Evolutionary conservation across 2,888 invertebrate species (phyloP).

Genomic region (Cheilosia urbana): DNA sequence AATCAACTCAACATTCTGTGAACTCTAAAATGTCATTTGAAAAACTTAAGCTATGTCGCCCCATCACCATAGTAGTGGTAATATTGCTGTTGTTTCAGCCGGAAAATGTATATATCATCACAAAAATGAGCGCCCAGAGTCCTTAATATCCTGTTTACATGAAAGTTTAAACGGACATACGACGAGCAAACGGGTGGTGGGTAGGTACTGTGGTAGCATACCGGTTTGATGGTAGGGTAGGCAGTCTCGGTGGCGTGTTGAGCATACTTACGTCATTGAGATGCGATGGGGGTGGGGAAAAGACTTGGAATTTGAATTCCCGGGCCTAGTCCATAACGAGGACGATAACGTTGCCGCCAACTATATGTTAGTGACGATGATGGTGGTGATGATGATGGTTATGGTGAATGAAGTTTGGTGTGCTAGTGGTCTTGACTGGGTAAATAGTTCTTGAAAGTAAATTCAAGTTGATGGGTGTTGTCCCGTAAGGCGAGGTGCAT

Average conservation of each 20-base stretch:
- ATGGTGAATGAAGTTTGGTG: slow-evolving; percentile 23
- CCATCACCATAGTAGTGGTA: slow-evolving; percentile 5
- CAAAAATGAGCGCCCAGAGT: slow-evolving; percentile 37
- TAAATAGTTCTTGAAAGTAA: slow-evolving; percentile 50
- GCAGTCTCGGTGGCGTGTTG: slow-evolving; percentile 21
- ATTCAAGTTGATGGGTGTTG: slow-evolving; percentile 49
- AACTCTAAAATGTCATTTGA: slow-evolving; percentile 37
- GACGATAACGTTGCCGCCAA: slow-evolving; percentile 10
- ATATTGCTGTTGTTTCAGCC: slow-evolving; percentile 33
- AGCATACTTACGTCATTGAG: neutral
- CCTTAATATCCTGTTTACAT: slow-evolving; percentile 67
- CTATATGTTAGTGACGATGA: slow-evolving; percentile 8
- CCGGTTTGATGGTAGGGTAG: neutral
- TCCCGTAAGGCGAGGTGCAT: neutral
- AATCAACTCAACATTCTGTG: slow-evolving; percentile 32
- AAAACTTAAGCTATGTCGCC: slow-evolving; percentile 11
- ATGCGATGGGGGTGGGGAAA: neutral
- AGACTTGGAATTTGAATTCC: slow-evolving; percentile 22
- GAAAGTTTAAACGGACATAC: slow-evolving; percentile 61
- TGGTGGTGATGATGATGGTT: slow-evolving; percentile 23
- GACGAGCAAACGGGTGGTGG: slow-evolving; percentile 17
- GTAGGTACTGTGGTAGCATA: neutral
- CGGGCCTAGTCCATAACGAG: slow-evolving; percentile 48
- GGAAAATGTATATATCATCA: slow-evolving; percentile 43
- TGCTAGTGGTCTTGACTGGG: slow-evolving; percentile 45